A percentile compares a stretch with the other conserved stretches of the same genome.
phyloP scores from a whole-genome alignment of 53 echinoderm and acorn worm genomes.

The Glandiceps talaboti region DNA sequence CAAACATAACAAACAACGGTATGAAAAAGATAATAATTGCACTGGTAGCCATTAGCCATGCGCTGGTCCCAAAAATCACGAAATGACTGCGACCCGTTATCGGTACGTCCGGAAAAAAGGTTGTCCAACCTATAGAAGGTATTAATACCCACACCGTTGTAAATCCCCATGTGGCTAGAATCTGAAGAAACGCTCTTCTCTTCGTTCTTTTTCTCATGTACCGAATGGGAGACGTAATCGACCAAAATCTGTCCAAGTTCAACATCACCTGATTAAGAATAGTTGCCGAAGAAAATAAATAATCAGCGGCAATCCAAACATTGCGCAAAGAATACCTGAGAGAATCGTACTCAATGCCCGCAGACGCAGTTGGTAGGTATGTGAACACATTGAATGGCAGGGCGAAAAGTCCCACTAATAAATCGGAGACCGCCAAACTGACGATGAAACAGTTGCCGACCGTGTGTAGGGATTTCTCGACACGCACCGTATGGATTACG shows the following conservation, averaged over 20 bases:
- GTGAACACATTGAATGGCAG: conserved; percentile 63
- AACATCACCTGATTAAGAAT: conserved; percentile 79
- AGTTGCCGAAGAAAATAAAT: conserved; percentile 67
- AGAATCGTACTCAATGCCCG: not conserved
- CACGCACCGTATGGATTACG: conserved; percentile 62
- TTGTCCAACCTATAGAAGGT: conserved; percentile 60
- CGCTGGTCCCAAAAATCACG: conserved; percentile 41
- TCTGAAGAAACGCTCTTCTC: conserved; percentile 53
- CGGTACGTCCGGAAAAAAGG: conserved; percentile 34
- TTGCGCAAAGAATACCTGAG: not conserved
- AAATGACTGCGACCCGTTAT: conserved; percentile 71
- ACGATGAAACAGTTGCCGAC: conserved; percentile 70
- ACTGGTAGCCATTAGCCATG: conserved; percentile 69
- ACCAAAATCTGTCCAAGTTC: conserved; percentile 93
- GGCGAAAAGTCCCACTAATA: conserved; percentile 67
- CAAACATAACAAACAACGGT: conserved; percentile 72
- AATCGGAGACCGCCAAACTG: conserved; percentile 70
- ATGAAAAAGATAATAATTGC: conserved; percentile 77
- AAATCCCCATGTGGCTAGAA: conserved; percentile 66
- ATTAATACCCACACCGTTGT: conserved; percentile 40
- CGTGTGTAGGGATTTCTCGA: conserved; percentile 60
- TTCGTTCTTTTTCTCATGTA: conserved; percentile 88
- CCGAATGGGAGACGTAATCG: conserved; percentile 89
- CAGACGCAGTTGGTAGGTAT: not conserved
- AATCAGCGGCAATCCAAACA: conserved; percentile 81